A percentile compares a stretch with the other conserved stretches of the same genome.
Conservation (phyloP, 2,888 invertebrate species). For the Trisateles emortualis region DNA sequence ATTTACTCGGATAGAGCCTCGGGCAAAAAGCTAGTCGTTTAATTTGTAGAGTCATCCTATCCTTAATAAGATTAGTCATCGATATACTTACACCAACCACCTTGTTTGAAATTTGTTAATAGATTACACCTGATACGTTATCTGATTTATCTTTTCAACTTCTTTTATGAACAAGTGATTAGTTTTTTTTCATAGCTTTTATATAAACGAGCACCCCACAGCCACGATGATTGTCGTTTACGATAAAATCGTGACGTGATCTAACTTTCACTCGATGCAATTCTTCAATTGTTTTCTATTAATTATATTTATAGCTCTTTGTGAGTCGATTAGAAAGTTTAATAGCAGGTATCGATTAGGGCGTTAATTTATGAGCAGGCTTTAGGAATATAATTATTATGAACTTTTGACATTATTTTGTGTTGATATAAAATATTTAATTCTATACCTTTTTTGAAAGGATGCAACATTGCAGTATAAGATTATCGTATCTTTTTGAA, state of each 20-base stretch:
- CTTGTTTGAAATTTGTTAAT: too few relatives aligned
- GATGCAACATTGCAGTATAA: too few relatives aligned
- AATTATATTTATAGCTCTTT: constrained; percentile 40
- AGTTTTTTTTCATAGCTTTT: neutral
- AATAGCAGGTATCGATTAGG: constrained; percentile 9
- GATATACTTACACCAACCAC: too few relatives aligned
- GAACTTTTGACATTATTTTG: neutral
- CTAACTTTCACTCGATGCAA: constrained; percentile 43
- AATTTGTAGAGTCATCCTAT: too few relatives aligned
- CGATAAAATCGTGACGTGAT: constrained; percentile 9
- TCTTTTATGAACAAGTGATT: neutral
- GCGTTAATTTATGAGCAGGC: constrained; percentile 17
- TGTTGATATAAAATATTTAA: too few relatives aligned
- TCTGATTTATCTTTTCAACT: neutral
- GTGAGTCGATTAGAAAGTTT: constrained; percentile 39
- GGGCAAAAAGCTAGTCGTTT: too few relatives aligned
- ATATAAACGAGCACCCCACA: neutral
- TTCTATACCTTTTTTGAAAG: too few relatives aligned
- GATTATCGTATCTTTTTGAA: too few relatives aligned
- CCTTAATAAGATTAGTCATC: too few relatives aligned
- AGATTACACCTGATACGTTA: neutral
- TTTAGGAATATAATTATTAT: neutral
- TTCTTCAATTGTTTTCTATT: constrained; percentile 36
- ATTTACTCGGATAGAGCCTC: too few relatives aligned
- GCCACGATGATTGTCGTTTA: constrained; percentile 6